Evolutionary conservation across 2,113 vertebrate species (phyloP).

Genomic region (Pseudolaguvia tuberculata): DNA sequence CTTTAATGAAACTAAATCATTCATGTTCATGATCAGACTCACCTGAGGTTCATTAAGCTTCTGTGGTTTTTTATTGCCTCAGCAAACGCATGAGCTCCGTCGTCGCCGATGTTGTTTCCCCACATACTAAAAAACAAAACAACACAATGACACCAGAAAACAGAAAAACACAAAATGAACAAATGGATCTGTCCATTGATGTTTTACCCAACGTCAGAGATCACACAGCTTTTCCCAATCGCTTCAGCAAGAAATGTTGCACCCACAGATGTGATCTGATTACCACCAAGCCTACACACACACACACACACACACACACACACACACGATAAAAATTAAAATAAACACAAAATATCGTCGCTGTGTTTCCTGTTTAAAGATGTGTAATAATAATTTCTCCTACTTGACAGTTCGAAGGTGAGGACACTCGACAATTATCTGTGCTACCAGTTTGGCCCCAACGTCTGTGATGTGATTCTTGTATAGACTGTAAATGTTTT

Average conservation of each 20-base stretch:
- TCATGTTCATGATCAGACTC: constrained; percentile 1
- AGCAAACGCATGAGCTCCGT: constrained; percentile 85
- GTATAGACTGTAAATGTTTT: constrained; percentile 76
- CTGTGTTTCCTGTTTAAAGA: neutral
- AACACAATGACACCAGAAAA: no score
- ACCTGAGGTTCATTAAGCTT: constrained; percentile 82
- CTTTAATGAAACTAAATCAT: neutral
- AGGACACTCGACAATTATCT: constrained; percentile 83
- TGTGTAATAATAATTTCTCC: constrained; percentile 52
- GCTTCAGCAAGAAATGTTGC: constrained; percentile 77
- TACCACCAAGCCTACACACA: constrained; percentile 79
- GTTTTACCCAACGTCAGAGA: constrained; percentile 84
- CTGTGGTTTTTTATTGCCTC: constrained; percentile 82
- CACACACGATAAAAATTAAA: no score
- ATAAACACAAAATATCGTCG: neutral
- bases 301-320: neutral
- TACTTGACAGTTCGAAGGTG: constrained; percentile 81
- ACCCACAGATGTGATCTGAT: constrained; percentile 81
- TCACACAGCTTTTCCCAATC: constrained; percentile 80
- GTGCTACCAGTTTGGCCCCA: constrained; percentile 80
- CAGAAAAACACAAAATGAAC: neutral
- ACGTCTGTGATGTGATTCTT: constrained; percentile 88
- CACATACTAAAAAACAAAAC: constrained; percentile 78
- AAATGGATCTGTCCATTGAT: neutral
- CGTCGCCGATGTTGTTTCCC: constrained; percentile 87